Percentiles rank a stretch among this genome's conserved stretches.
Conservation (phyloP, 2,113 vertebrate genomes). For the Vimba vimba region DNA sequence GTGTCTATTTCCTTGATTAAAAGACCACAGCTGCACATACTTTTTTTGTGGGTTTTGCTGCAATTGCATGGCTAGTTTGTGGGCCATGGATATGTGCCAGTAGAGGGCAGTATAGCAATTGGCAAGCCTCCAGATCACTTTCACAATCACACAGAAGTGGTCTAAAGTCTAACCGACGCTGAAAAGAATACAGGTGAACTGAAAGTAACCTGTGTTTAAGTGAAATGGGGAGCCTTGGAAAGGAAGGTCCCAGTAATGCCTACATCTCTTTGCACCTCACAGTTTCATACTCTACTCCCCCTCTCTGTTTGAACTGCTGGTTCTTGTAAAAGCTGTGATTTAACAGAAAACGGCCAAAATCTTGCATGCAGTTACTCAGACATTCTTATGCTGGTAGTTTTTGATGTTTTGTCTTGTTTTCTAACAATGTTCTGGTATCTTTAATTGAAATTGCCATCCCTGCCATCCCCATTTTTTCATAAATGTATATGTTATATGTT, state of each 20-base stretch:
- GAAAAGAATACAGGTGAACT: slow-evolving; percentile 48
- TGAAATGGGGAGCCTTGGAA: slow-evolving; percentile 30
- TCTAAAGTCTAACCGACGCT: slow-evolving; percentile 14
- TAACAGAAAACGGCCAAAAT: slow-evolving; percentile 73
- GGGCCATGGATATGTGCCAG: slow-evolving; percentile 47
- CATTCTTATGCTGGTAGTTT: slow-evolving; percentile 16
- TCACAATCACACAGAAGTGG: slow-evolving; percentile 25
- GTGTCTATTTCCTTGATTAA: slow-evolving; percentile 65
- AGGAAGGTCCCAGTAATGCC: slow-evolving; percentile 36
- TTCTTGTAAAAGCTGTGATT: slow-evolving; percentile 78
- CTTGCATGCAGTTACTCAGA: slow-evolving; percentile 16
- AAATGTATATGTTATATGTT: neutral
- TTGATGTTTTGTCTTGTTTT: slow-evolving; percentile 30
- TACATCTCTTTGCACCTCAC: slow-evolving; percentile 63
- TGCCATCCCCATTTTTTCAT: neutral
- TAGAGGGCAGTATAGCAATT: slow-evolving; percentile 70
- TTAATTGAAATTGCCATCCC: neutral
- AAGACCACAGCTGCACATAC: neutral
- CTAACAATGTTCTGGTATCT: neutral
- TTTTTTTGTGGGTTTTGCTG: neutral
- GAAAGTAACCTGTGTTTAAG: slow-evolving; percentile 45
- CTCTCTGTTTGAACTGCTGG: slow-evolving; percentile 63
- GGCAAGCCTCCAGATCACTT: slow-evolving; percentile 11
- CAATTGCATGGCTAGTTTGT: neutral
- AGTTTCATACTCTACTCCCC: slow-evolving; percentile 50